Evolutionary conservation across 1,140 invertebrate genomes (phyloP).

Genomic region (Chlorops oryzae): DNA sequence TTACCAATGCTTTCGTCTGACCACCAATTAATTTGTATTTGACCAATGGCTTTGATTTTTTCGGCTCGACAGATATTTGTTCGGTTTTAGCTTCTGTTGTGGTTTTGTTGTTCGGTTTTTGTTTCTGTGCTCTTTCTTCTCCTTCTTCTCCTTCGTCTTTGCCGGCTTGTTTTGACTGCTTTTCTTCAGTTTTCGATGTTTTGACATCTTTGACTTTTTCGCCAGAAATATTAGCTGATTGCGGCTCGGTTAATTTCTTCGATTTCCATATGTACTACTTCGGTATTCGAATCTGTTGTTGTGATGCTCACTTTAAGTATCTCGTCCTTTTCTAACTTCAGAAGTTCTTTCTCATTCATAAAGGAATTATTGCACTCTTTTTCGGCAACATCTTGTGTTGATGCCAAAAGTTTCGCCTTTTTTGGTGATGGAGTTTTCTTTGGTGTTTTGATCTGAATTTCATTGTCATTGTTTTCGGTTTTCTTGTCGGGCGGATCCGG

Average conservation of each 20-base stretch:
- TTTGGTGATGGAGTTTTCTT: conserved; percentile 8
- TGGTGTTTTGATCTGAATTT: conserved; percentile 6
- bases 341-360: neutral
- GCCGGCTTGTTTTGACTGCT: neutral
- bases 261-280: conserved; percentile 39
- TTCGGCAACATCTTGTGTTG: neutral
- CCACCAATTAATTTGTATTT: neutral
- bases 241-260: conserved; percentile 27
- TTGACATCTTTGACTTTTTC: neutral
- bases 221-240: neutral
- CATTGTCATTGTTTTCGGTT: neutral
- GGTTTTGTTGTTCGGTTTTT: too few relatives aligned
- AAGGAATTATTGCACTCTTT: conserved; percentile 17
- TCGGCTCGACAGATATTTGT: neutral
- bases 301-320: conserved; percentile 13
- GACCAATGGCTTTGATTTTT: neutral
- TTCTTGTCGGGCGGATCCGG: neutral
- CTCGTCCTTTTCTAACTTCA: conserved; percentile 10
- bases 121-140: too few relatives aligned
- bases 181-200: too few relatives aligned
- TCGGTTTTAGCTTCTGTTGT: too few relatives aligned
- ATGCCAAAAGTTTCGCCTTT: neutral
- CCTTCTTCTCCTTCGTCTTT: neutral
- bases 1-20: neutral
- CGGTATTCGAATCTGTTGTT: conserved; percentile 36